Percentiles rank a stretch among this genome's conserved stretches.
Conservation (phyloP, 2,888 invertebrate genomes). For the Folsomia candida region DNA sequence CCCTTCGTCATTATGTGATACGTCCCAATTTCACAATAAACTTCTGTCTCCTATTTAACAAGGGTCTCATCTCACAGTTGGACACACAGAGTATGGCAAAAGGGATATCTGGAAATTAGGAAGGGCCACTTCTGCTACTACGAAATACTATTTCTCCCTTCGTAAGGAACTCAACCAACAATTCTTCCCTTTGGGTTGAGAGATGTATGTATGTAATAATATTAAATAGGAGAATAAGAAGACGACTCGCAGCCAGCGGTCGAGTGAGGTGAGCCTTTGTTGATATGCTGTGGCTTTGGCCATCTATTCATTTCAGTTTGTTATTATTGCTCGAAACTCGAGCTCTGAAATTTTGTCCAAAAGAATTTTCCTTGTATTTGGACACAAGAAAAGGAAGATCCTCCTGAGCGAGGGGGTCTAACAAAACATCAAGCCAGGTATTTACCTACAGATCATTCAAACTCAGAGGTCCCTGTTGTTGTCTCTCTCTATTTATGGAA, state of each 20-base stretch:
- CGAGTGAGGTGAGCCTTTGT: conserved; percentile 5
- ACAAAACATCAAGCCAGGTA: conserved; percentile 21
- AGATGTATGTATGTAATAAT: not conserved
- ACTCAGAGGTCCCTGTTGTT: not conserved
- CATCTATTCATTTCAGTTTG: not conserved
- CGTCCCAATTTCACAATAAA: not conserved
- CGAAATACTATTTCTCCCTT: no score
- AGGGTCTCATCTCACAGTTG: no score
- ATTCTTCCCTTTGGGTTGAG: no score
- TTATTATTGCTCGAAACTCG: conserved; percentile 10
- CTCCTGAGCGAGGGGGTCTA: conserved; percentile 16
- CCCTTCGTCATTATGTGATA: not conserved
- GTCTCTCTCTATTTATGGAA: not conserved
- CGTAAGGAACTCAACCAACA: no score
- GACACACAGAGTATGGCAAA: no score
- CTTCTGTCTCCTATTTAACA: not conserved
- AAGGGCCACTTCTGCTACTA: no score
- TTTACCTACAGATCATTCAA: conserved; percentile 14
- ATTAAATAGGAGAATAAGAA: not conserved
- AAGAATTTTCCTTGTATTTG: conserved; percentile 11
- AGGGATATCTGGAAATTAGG: no score
- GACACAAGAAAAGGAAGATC: conserved; percentile 10
- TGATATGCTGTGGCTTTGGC: conserved; percentile 16
- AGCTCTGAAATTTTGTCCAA: conserved; percentile 9
- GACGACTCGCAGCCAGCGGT: not conserved